These are phyloP conservation scores for Anolis sagrei DNA, from an alignment of 2,113 vertebrate genomes.

Conservation along the genomic window DNA sequence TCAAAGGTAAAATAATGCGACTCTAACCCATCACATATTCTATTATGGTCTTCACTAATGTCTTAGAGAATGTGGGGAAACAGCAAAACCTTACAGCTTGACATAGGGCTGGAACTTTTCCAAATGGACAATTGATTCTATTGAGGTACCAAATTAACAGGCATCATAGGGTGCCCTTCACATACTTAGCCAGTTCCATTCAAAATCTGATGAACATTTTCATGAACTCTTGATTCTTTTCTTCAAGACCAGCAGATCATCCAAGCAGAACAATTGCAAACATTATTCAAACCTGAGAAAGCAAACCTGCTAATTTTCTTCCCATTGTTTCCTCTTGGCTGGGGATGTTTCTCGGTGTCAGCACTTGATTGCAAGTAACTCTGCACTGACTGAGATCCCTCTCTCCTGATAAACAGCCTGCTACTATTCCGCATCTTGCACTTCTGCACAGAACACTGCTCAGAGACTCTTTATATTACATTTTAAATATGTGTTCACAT, in stretches of 20 bases:
- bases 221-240: conserved; percentile 20
- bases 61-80: background rate
- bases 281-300: background rate
- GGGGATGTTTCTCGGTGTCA: conserved; percentile 9
- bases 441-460: background rate
- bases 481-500: background rate
- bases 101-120: background rate
- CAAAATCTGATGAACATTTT: conserved; percentile 11
- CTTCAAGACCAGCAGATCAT: background rate
- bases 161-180: conserved; percentile 4
- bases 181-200: conserved; percentile 9
- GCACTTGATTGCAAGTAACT: background rate
- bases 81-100: background rate
- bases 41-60: background rate
- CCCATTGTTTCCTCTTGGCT: background rate
- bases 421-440: too few species aligned
- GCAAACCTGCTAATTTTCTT: background rate
- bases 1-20: background rate
- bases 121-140: background rate
- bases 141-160: conserved; percentile 5
- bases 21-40: background rate
- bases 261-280: conserved; percentile 11
- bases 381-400: background rate
- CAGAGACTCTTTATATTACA: background rate
- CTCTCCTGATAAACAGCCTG: background rate